These are phyloP conservation scores for Alces alces DNA, from an alignment of 2,113 vertebrate genomes.

Conservation along the genomic window DNA sequence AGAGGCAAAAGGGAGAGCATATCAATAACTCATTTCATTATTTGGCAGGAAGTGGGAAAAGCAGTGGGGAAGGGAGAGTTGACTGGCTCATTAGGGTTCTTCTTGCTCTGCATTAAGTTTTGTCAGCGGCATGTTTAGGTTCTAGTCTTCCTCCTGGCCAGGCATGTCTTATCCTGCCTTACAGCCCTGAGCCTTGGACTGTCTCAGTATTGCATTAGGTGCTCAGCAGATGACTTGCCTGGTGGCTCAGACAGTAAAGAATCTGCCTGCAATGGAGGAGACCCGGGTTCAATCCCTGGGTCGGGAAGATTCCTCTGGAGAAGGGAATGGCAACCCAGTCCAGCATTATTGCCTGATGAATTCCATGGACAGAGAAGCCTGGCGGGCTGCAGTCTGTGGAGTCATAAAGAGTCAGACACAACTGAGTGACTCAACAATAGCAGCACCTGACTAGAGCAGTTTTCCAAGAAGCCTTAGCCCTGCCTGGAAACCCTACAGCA, in stretches of 20 bases:
- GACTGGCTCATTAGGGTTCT: neutral
- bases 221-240: neutral
- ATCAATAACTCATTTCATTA: neutral
- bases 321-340: neutral
- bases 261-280: neutral
- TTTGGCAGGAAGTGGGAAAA: neutral
- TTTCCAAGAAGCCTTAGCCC: neutral
- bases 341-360: neutral
- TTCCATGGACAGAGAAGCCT: neutral
- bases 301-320: neutral
- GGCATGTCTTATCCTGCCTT: neutral
- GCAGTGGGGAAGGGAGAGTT: neutral
- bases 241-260: neutral
- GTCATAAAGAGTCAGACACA: neutral
- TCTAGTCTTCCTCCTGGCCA: neutral
- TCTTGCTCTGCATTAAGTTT: neutral
- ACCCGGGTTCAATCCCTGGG: neutral
- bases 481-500: neutral
- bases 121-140: neutral
- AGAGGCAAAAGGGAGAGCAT: neutral
- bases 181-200: neutral
- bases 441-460: neutral
- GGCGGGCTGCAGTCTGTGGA: neutral
- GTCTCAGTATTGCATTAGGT: neutral
- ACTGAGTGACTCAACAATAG: neutral